A percentile compares a stretch with the other conserved stretches of the same genome.
These are phyloP conservation scores for Mastomys natalensis DNA, from an alignment of 2,113 vertebrate species.

Conservation along the genomic window DNA sequence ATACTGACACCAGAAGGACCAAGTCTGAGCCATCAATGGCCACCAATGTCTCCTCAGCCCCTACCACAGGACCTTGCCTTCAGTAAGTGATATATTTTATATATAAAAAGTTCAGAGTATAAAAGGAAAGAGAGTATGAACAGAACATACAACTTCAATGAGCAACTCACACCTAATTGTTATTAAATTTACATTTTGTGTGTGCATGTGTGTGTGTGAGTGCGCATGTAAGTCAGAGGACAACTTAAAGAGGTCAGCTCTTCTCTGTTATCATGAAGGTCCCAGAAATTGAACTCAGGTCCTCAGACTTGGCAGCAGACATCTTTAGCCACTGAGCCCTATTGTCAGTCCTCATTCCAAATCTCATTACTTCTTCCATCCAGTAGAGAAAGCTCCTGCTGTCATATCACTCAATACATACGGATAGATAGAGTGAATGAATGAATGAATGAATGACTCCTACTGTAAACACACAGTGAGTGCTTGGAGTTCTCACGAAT, in stretches of 20 bases:
- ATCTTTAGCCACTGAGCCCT: background rate
- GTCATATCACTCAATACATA: background rate
- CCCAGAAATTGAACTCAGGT: background rate
- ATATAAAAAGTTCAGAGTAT: background rate
- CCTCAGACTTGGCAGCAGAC: background rate
- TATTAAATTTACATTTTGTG: background rate
- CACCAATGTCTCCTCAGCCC: background rate
- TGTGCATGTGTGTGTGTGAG: background rate
- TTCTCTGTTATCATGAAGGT: background rate
- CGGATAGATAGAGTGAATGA: background rate
- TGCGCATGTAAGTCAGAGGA: background rate
- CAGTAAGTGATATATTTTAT: background rate
- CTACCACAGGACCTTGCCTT: background rate
- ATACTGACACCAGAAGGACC: background rate
- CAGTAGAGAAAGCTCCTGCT: background rate
- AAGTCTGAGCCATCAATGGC: background rate
- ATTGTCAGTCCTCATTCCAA: background rate
- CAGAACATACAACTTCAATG: background rate
- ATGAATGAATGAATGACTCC: background rate
- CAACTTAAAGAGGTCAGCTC: background rate
- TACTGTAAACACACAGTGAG: background rate
- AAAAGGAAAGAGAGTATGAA: background rate
- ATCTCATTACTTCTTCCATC: background rate
- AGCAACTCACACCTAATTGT: conserved; percentile 11
- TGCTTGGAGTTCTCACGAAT: background rate